Evolutionary conservation across 2,113 vertebrate species (phyloP).

Genomic region (Upupa epops): DNA sequence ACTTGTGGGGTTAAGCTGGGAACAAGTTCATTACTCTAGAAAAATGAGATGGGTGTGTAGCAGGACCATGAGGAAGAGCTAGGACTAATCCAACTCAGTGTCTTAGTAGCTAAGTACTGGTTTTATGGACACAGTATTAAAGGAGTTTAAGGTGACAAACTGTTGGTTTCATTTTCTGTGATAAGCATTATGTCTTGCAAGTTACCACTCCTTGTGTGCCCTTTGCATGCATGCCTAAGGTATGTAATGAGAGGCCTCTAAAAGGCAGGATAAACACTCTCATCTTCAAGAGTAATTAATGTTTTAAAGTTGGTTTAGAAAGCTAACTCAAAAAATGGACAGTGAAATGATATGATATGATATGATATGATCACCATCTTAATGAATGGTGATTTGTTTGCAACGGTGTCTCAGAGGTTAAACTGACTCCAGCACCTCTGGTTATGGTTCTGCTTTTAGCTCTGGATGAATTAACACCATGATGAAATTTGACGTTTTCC

Average conservation of each 20-base stretch:
- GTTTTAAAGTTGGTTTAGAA: background rate
- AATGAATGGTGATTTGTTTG: background rate
- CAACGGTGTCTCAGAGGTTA: background rate
- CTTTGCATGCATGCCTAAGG: background rate
- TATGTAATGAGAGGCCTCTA: background rate
- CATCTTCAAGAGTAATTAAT: background rate
- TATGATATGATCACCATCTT: too few species aligned
- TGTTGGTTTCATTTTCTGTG: background rate
- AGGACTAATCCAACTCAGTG: background rate
- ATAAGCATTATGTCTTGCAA: background rate
- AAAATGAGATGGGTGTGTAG: background rate
- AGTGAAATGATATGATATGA: background rate
- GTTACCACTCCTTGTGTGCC: background rate
- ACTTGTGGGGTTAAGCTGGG: background rate
- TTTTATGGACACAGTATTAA: background rate
- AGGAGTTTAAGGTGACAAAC: background rate
- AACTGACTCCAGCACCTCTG: background rate
- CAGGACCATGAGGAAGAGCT: background rate
- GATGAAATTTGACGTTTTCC: background rate
- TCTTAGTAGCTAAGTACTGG: background rate
- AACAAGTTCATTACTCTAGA: conserved; percentile 25
- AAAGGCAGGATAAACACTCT: background rate
- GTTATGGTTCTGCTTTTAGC: background rate
- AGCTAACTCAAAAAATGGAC: background rate
- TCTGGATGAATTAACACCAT: background rate